phyloP scores from a whole-genome alignment of 2,113 vertebrate genomes.

The Sinocyclocheilus grahami region DNA sequence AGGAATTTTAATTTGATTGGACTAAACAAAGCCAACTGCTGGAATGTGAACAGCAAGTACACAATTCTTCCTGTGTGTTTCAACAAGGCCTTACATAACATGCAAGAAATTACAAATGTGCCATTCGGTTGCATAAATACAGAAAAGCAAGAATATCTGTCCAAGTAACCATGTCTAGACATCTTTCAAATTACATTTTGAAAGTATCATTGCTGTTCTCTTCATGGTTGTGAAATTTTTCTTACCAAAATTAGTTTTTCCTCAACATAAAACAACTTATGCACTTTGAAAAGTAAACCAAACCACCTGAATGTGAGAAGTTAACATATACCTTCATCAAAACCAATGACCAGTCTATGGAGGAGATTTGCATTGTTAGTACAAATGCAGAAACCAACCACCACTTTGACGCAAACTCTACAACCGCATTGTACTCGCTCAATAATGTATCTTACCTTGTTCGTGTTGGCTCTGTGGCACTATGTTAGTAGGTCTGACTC shows the following conservation, averaged over 20 bases:
- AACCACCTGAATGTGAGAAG: neutral
- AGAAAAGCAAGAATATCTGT: neutral
- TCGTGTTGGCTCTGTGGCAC: neutral
- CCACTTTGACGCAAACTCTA: neutral
- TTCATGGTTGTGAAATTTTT: no score
- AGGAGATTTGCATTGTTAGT: constrained; percentile 17
- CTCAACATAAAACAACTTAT: neutral
- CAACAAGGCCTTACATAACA: constrained; percentile 7
- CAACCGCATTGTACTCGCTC: neutral
- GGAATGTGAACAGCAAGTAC: neutral
- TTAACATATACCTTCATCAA: neutral
- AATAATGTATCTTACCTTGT: constrained; percentile 26
- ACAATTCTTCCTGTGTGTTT: neutral
- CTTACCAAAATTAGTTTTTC: neutral
- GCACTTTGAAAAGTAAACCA: neutral
- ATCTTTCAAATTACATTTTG: neutral
- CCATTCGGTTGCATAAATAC: neutral
- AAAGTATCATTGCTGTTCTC: neutral
- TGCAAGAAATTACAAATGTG: neutral
- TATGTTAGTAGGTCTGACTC: no score
- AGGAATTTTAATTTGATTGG: constrained; percentile 58
- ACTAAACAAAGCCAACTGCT: constrained; percentile 47
- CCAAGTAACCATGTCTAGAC: neutral
- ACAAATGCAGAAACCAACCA: neutral
- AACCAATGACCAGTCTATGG: neutral